phyloP scores from a whole-genome alignment of 2,113 vertebrate genomes.

The Equus quagga region DNA sequence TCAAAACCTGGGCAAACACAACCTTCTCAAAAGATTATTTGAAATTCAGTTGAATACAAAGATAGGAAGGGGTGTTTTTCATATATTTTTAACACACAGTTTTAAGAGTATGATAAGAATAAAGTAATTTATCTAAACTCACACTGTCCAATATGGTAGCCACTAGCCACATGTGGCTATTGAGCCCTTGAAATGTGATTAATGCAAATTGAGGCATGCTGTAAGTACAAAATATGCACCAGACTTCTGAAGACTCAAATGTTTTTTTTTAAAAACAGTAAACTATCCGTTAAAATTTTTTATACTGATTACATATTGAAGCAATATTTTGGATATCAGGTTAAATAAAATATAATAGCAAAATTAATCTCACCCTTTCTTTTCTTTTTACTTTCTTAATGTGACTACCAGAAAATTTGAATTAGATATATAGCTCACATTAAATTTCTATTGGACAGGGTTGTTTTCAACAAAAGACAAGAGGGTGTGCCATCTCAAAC shows the following conservation, averaged over 20 bases:
- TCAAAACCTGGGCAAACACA: slow-evolving; percentile 61
- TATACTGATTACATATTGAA: background rate
- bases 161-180: background rate
- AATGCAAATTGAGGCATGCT: background rate
- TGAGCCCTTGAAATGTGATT: background rate
- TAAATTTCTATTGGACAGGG: background rate
- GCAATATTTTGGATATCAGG: background rate
- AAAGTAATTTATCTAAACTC: slow-evolving; percentile 11
- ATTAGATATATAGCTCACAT: background rate
- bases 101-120: slow-evolving; percentile 45
- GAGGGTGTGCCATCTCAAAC: background rate
- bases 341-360: slow-evolving; percentile 8
- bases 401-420: slow-evolving; percentile 3
- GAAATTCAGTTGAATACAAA: slow-evolving; percentile 60
- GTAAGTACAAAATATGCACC: background rate
- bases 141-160: background rate
- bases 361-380: slow-evolving; percentile 4
- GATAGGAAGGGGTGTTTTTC: background rate
- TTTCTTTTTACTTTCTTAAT: background rate
- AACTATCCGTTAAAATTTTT: background rate
- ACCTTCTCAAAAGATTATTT: slow-evolving; percentile 49
- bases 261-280: background rate
- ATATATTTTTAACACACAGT: background rate
- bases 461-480: background rate
- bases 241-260: background rate